Percentiles rank a stretch among this genome's conserved stretches.
Conservation (phyloP, 2,113 vertebrate species). For the Pelvicachromis taeniatus region DNA sequence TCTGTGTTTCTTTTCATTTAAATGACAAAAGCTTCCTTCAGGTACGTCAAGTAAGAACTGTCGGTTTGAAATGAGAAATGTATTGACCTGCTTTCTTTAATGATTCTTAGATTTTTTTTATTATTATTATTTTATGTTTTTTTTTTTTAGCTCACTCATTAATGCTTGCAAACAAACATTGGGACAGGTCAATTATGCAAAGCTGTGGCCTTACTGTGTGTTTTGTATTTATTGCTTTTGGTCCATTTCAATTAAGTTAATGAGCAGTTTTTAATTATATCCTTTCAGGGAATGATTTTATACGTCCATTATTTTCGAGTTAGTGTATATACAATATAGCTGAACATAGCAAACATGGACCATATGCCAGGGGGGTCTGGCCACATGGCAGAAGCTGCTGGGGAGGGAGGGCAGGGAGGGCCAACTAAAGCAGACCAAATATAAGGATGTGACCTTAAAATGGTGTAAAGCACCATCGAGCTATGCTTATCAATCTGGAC, state of each 20-base stretch:
- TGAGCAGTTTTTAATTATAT: not conserved
- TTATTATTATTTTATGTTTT: too few relatives aligned
- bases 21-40: slow-evolving; percentile 56
- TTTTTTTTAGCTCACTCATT: slow-evolving; percentile 33
- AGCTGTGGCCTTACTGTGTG: slow-evolving; percentile 5
- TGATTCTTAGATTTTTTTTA: not conserved
- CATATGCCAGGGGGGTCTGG: slow-evolving; percentile 19
- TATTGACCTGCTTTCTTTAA: slow-evolving; percentile 58
- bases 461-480: slow-evolving; percentile 21
- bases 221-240: slow-evolving; percentile 17
- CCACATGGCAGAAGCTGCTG: slow-evolving; percentile 51
- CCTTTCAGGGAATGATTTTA: not conserved
- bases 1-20: slow-evolving; percentile 47
- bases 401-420: slow-evolving; percentile 60
- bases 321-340: slow-evolving; percentile 7
- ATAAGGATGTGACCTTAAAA: slow-evolving; percentile 16
- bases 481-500: slow-evolving; percentile 59
- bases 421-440: slow-evolving; percentile 36
- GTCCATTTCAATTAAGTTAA: not conserved
- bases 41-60: slow-evolving; percentile 47
- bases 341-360: slow-evolving; percentile 18
- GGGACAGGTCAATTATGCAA: slow-evolving; percentile 16
- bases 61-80: slow-evolving; percentile 54
- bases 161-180: slow-evolving; percentile 12
- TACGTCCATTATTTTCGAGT: not conserved